phyloP scores from a whole-genome alignment of 30 jellyfish, hydroid and myxozoan genomes.

The Cassiopea andromeda region DNA sequence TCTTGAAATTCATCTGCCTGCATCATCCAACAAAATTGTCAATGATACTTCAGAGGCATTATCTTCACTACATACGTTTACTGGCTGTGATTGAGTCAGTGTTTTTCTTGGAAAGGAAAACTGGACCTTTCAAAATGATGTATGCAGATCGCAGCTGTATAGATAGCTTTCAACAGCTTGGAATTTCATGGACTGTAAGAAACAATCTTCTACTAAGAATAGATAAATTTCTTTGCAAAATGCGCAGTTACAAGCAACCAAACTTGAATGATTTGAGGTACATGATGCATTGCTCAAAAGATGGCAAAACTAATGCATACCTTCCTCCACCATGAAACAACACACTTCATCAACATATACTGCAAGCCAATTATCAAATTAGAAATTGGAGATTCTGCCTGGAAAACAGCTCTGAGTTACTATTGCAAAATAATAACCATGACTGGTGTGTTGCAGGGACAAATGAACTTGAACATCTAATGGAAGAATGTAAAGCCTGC shows the following conservation, averaged over 20 bases:
- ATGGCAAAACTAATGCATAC: conserved; percentile 35
- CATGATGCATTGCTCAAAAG: conserved; percentile 59
- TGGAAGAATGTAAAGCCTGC: conserved; percentile 67
- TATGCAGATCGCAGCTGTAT: background rate
- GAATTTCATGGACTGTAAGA: background rate
- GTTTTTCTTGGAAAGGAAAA: conserved; percentile 50
- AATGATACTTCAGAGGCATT: conserved; percentile 12
- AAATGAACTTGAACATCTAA: conserved; percentile 6
- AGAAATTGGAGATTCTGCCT: conserved; percentile 51
- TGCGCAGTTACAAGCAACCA: conserved; percentile 65
- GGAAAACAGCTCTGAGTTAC: conserved; percentile 27
- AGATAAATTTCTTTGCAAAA: conserved; percentile 54
- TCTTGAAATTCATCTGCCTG: conserved; percentile 35
- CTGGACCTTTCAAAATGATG: conserved; percentile 34
- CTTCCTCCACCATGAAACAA: conserved; percentile 59
- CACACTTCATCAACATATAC: conserved; percentile 54
- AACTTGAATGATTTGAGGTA: conserved; percentile 63
- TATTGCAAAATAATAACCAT: background rate
- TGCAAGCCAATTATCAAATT: conserved; percentile 54
- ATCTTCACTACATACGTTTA: conserved; percentile 48
- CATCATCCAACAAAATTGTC: conserved; percentile 36
- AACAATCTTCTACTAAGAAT: conserved; percentile 26
- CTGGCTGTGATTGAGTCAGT: conserved; percentile 56
- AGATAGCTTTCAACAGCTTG: background rate
- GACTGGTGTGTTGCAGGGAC: background rate